Evolutionary conservation across 2,797 vertebrate genomes (phyloP), one percentile per base, ranked within the genome.

Genomic region (Carduelis carduelis): DNA sequence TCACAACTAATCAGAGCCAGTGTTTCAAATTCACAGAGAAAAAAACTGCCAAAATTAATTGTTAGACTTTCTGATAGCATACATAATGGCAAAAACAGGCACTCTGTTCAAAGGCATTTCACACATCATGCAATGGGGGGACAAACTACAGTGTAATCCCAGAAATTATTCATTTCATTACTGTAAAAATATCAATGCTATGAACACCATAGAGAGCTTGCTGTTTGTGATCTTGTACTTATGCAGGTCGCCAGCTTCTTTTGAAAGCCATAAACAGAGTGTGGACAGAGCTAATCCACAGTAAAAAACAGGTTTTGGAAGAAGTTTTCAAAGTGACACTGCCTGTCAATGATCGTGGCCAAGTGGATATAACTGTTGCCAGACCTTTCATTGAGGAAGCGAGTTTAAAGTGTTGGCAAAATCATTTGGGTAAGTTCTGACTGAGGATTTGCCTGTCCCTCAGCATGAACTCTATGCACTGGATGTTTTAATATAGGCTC

Each of bases 281-380:
- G 64, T 99, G 99, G 99, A 99, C 99, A 4, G 99, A 99, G 97
- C 97, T 99, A 95, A 99, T 99, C 97, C 99, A 99, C 91, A 99
- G 99, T 96, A 99, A 99, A 96, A 99, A 99, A 18, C 99, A 99
- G 94, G 98, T 98, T 97, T 97, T 99, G 94, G 99, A 99, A 95
- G 99, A 99, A 87, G 98, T 98, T 90, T 99, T 99, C 96, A 99
- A 99, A 97, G 99, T 99, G 95, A 98, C 98, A 0, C 98, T 99
- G 41, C 99, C 99, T 28, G 98, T 99, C 92, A 99, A 99, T 5
- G 99, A 99, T 75, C 97, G 99, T 78, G 99, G 99, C 56, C 99
- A 99, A 5, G 99, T 99, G 97, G 99, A 99, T 97, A 99, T 99
- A 70, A 96, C 92, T 34, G 96, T 98, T 1, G 99, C 99, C 22